Base-by-base conservation (phyloP, 2,797 vertebrate species). In the Xiphorhynchus erythropygius region DNA sequence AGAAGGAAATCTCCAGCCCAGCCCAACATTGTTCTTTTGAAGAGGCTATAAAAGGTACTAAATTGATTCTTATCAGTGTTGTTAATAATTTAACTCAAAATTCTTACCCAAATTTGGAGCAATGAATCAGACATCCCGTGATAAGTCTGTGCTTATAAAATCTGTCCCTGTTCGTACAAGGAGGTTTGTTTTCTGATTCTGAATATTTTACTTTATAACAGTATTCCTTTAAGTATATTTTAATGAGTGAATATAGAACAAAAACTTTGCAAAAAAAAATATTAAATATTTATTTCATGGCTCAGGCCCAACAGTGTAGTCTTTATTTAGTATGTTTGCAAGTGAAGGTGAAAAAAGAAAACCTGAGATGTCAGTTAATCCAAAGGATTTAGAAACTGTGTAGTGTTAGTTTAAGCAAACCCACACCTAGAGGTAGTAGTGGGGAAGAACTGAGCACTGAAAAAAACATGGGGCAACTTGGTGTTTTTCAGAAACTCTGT, bases 21-120 rank as follows among this genome's bases (percentile, higher is more conserved):
- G 98, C 98, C 94, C 99, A 99, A 97, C 98, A 99, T 92, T 99
- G 99, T 97, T 98, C 98, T 96, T 99, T 99, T 97, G 99, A 99
- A 96, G 99, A 99, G 95, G 98, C 98, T 97, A 98, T 99, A 94
- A 99, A 99, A 99, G 99, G 99, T 99, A 98, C 77, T 92, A 92
- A 96, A 83, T 96, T 95, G 84, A 96, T 97, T 97, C 76, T 97
- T 97, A 92, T 96, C 86, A 13, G 92, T 84, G 41, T 77, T 94
- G n/a, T 93, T 94, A 91, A 94, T 97, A 62, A 70, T 53, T 94
- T 71, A 91, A 89, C 88, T 80, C 87, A 55, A 83, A 93, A 85
- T 91, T 94, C 74, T 64, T 93, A 67, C 57, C 80, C 69, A 49
- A 46, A 93, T 87, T 81, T 87, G 57, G 33, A 78, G 83, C 74